Conservation (phyloP, 2,113 vertebrate genomes). For the Tachysurus vachellii region DNA sequence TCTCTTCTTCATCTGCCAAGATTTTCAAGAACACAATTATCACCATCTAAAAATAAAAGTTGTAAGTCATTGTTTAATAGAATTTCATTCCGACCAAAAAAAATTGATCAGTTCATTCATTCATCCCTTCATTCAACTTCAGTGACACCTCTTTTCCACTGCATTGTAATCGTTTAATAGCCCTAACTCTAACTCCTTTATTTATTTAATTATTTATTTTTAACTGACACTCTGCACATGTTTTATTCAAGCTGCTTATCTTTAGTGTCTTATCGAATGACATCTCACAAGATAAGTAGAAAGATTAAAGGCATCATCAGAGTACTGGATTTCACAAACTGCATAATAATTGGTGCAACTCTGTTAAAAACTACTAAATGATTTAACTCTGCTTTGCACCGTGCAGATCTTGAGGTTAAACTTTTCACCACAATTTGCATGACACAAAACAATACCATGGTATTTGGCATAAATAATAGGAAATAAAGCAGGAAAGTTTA, state of each 20-base stretch:
- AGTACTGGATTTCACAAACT: conserved; percentile 12
- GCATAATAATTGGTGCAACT: conserved; percentile 1
- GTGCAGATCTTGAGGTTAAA: neutral
- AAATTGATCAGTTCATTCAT: neutral
- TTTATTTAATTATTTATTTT: too few relatives aligned
- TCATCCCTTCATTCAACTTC: neutral
- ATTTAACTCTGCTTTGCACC: neutral
- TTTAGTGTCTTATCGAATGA: neutral
- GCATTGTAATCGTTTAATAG: neutral
- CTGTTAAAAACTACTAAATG: neutral
- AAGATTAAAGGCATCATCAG: conserved; percentile 6
- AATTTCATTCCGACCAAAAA: neutral
- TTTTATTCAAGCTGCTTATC: conserved; percentile 1
- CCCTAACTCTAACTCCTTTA: neutral
- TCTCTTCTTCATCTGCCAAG: neutral
- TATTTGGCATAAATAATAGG: neutral
- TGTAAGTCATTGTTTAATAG: neutral
- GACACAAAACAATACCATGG: neutral
- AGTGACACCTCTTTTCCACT: neutral
- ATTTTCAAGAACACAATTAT: neutral
- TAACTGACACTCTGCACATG: neutral
- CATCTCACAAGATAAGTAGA: conserved; percentile 4
- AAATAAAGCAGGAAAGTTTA: neutral
- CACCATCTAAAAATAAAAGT: neutral
- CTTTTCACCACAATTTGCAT: neutral